These are phyloP conservation scores for Sturmia bella DNA, from an alignment of 2,888 invertebrate species.

Conservation along the genomic window DNA sequence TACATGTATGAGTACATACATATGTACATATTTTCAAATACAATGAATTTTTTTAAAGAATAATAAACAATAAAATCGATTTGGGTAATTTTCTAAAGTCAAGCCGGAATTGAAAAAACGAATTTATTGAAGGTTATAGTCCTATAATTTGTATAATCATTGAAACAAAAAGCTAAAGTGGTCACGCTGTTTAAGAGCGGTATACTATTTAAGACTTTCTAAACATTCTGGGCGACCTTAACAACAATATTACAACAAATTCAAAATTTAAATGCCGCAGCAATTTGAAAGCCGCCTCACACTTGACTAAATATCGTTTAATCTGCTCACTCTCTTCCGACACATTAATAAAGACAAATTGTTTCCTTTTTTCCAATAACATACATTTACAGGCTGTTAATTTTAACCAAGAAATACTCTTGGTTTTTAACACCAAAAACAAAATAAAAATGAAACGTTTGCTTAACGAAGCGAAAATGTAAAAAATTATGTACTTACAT, in stretches of 20 bases:
- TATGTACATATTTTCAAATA: background rate
- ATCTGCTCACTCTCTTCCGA: background rate
- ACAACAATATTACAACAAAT: too few relatives aligned
- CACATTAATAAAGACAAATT: background rate
- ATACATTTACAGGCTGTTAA: background rate
- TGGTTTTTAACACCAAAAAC: slow-evolving; percentile 37
- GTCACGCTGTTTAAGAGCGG: too few relatives aligned
- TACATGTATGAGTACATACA: background rate
- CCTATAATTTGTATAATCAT: too few relatives aligned
- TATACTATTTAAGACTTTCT: too few relatives aligned
- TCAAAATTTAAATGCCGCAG: too few relatives aligned
- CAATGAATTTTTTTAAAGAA: background rate
- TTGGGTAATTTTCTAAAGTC: too few relatives aligned
- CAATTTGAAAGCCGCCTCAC: too few relatives aligned
- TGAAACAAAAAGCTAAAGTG: too few relatives aligned
- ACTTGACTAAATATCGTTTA: too few relatives aligned
- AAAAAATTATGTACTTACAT: slow-evolving; percentile 43
- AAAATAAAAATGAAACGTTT: slow-evolving; percentile 14
- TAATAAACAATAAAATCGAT: background rate
- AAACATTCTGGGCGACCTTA: too few relatives aligned
- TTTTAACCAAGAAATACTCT: background rate
- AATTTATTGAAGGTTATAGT: too few relatives aligned
- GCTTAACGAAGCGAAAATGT: slow-evolving; percentile 16
- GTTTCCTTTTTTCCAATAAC: background rate
- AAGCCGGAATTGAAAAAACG: too few relatives aligned